phyloP scores from a whole-genome alignment of 1,140 invertebrate genomes.

The Pseudachorutes palmiensis region DNA sequence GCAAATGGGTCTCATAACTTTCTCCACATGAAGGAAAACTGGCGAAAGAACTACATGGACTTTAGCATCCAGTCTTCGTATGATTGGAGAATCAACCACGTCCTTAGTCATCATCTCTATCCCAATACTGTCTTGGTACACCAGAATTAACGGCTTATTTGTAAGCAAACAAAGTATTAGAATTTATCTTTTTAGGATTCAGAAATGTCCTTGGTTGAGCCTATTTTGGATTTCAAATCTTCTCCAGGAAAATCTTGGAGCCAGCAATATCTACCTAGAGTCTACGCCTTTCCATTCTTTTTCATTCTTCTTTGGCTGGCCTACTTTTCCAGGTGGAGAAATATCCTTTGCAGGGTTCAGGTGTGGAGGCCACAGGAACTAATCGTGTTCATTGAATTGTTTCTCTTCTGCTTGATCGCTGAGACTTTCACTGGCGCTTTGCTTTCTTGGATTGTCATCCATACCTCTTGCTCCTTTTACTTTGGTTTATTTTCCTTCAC shows the following conservation, averaged over 20 bases:
- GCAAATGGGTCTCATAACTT: conserved; percentile 66
- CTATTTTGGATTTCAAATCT: conserved; percentile 60
- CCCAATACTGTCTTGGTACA: conserved; percentile 59
- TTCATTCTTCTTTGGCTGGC: conserved; percentile 43
- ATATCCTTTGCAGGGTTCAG: conserved; percentile 21
- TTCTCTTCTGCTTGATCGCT: neutral
- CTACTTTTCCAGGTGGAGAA: conserved; percentile 38
- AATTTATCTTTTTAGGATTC: conserved; percentile 48
- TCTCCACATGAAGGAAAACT: conserved; percentile 68
- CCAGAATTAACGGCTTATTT: neutral
- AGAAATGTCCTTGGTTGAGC: conserved; percentile 62
- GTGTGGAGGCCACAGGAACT: conserved; percentile 25
- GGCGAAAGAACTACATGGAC: conserved; percentile 73
- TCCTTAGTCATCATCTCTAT: conserved; percentile 69
- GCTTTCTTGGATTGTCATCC: conserved; percentile 34
- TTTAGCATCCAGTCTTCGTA: conserved; percentile 56
- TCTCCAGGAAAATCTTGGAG: conserved; percentile 44
- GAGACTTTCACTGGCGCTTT: neutral
- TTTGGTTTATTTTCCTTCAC: conserved; percentile 36
- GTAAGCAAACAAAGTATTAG: neutral
- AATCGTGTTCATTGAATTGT: conserved; percentile 21
- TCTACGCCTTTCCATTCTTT: conserved; percentile 50
- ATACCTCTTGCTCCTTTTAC: conserved; percentile 25
- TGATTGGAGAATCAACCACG: conserved; percentile 68
- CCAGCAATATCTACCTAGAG: conserved; percentile 43